phyloP scores from a whole-genome alignment of 2,888 invertebrate species.

The Calameuta filiformis region DNA sequence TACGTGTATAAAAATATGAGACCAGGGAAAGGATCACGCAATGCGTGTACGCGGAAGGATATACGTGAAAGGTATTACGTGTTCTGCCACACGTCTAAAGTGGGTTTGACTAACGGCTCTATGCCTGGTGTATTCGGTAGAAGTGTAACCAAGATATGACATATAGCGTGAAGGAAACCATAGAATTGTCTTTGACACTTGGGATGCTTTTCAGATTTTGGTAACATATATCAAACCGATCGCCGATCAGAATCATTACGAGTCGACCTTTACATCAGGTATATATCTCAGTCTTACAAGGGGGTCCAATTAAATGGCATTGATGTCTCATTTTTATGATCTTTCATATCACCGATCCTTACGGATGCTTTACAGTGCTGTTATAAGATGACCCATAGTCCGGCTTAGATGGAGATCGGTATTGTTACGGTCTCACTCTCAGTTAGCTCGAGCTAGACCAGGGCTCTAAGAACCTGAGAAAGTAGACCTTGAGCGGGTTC shows the following conservation, averaged over 20 bases:
- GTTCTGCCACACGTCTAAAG: not conserved
- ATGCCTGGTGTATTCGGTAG: not conserved
- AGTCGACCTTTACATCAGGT: not conserved
- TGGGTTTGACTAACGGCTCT: not conserved
- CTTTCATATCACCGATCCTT: not conserved
- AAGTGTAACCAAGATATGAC: not conserved
- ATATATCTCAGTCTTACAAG: not conserved
- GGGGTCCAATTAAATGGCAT: not conserved
- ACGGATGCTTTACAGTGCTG: not conserved
- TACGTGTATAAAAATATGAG: not conserved
- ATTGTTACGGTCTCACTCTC: not conserved
- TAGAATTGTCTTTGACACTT: not conserved
- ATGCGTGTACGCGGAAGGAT: not conserved
- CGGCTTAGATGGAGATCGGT: not conserved
- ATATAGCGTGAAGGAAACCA: not conserved
- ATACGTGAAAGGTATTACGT: not conserved
- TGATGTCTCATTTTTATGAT: not conserved
- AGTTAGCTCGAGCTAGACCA: not conserved
- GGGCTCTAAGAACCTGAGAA: not conserved
- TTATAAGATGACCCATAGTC: not conserved
- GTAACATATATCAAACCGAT: not conserved
- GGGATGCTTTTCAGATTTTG: not conserved
- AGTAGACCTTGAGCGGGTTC: not conserved
- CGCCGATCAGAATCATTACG: not conserved
- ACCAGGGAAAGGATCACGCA: not conserved